phyloP scores from a whole-genome alignment of 2,797 vertebrate species.

The Falco biarmicus region DNA sequence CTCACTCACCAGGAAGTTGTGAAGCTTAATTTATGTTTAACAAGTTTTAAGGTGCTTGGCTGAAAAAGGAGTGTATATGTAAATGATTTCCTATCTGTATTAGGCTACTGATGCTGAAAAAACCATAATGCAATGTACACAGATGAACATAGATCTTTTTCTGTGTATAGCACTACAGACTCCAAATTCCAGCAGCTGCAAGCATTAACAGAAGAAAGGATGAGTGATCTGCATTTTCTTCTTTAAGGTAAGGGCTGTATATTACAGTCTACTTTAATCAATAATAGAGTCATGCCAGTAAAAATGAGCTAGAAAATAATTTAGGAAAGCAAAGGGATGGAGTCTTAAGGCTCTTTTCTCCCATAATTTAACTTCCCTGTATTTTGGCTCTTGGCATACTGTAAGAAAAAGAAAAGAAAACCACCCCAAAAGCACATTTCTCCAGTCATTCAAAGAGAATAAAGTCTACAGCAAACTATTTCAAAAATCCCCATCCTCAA shows the following conservation, averaged over 20 bases:
- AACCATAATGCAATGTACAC: not conserved
- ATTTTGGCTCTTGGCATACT: not conserved
- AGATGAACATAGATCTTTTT: not conserved
- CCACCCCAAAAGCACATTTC: not conserved
- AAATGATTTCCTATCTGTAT: not conserved
- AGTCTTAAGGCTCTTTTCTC: not conserved
- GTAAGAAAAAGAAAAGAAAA: not conserved
- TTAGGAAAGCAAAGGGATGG: slow-evolving; percentile 1
- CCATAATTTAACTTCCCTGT: not conserved
- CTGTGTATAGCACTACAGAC: not conserved
- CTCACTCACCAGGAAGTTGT: not conserved
- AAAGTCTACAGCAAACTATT: not conserved
- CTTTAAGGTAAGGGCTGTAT: not conserved
- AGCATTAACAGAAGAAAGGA: not conserved
- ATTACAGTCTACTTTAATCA: slow-evolving; percentile 15
- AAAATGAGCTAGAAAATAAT: slow-evolving; percentile 8
- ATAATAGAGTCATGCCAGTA: not conserved
- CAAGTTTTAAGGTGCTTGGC: not conserved
- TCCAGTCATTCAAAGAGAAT: not conserved
- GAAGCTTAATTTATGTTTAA: not conserved
- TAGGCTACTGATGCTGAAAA: not conserved
- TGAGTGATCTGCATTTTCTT: not conserved
- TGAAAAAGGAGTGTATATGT: not conserved
- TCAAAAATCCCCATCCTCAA: not conserved
- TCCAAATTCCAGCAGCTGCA: not conserved